Conservation (phyloP, 2,113 vertebrate genomes). For the Narcine bancroftii region DNA sequence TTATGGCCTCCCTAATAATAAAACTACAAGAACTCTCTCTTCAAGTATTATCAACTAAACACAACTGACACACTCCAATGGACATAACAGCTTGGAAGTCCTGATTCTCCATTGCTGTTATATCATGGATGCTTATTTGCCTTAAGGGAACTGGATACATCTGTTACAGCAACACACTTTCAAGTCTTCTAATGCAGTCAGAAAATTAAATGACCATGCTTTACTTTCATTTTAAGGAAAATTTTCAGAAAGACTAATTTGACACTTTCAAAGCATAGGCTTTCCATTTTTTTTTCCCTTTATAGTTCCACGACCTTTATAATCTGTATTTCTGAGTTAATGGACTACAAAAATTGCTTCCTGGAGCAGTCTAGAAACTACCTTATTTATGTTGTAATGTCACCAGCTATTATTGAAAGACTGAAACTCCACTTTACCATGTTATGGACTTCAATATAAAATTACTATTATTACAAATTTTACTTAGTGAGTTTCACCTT, state of each 20-base stretch:
- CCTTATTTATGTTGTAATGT: conserved; percentile 20
- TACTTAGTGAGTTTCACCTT: too few relatives aligned
- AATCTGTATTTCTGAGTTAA: conserved; percentile 29
- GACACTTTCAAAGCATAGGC: not conserved
- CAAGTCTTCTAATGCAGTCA: not conserved
- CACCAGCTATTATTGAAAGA: not conserved
- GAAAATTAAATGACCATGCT: not conserved
- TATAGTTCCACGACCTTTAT: conserved; percentile 14
- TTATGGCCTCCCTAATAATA: conserved; percentile 15
- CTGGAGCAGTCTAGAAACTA: conserved; percentile 8
- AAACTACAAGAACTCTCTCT: not conserved
- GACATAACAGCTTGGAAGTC: not conserved
- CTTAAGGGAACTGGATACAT: conserved; percentile 6
- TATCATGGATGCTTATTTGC: not conserved
- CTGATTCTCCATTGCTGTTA: not conserved
- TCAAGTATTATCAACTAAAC: not conserved
- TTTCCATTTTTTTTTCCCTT: not conserved
- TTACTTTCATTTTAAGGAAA: not conserved
- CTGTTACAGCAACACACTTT: not conserved
- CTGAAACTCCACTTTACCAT: not conserved
- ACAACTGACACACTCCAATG: not conserved
- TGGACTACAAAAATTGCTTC: conserved; percentile 14
- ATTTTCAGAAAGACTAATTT: not conserved
- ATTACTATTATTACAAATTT: too few relatives aligned
- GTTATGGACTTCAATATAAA: conserved; percentile 1